These are phyloP conservation scores for Crotophaga sulcirostris DNA, from an alignment of 2,113 vertebrate species.

Conservation along the genomic window DNA sequence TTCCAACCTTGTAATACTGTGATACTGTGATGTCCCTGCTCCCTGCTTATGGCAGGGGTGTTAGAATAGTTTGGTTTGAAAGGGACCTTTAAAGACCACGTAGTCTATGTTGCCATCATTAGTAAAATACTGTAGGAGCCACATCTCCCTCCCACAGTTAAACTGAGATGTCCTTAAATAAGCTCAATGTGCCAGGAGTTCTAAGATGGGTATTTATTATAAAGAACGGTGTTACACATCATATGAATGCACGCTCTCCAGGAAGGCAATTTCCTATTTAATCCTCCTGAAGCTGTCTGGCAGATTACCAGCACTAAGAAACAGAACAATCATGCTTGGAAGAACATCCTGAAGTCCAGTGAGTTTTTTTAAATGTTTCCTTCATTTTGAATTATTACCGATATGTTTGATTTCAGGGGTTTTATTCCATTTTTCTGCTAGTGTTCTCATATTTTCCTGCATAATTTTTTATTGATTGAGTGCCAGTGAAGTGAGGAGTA, in stretches of 20 bases:
- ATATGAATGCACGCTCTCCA: rapidly evolving
- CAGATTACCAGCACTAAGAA: background rate
- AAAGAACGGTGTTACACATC: background rate
- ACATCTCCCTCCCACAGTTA: background rate
- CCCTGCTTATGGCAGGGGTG: background rate
- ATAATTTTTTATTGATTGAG: background rate
- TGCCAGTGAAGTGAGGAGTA: background rate
- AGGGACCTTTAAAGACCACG: background rate
- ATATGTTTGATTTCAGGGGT: background rate
- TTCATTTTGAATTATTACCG: background rate
- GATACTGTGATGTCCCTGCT: too few species aligned
- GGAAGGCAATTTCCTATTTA: background rate
- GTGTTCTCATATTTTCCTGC: background rate
- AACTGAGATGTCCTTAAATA: background rate
- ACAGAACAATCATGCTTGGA: background rate
- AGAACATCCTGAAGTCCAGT: background rate
- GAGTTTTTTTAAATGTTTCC: background rate
- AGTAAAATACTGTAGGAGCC: too few species aligned
- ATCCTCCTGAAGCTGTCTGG: background rate
- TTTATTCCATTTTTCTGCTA: background rate
- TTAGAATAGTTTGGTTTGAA: background rate
- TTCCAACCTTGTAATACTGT: too few species aligned
- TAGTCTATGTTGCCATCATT: background rate
- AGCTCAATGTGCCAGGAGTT: background rate
- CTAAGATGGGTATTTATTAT: background rate